A percentile compares a stretch with the other conserved stretches of the same genome.
These are phyloP conservation scores for Antitype chi DNA, from an alignment of 2,888 invertebrate species.

Conservation along the genomic window DNA sequence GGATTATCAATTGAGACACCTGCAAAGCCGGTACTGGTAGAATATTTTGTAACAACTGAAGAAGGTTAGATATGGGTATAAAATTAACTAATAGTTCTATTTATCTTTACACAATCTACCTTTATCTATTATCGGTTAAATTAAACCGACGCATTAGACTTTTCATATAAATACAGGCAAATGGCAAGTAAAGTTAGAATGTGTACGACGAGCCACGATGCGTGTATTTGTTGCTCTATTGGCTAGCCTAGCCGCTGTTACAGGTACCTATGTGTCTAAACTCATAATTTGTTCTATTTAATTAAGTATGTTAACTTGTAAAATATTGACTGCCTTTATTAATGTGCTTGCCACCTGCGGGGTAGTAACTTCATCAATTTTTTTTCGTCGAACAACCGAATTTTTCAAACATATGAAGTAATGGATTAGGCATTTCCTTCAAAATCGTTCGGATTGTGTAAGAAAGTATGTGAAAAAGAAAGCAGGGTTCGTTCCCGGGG, in stretches of 20 bases:
- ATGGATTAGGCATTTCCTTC: no score
- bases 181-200: slow-evolving; percentile 2
- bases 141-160: slow-evolving; percentile 12
- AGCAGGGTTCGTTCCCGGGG: no score
- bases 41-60: slow-evolving; percentile 43
- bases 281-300: background rate
- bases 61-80: slow-evolving; percentile 38
- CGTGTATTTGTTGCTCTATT: slow-evolving; percentile 55
- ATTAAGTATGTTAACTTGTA: background rate
- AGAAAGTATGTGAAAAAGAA: no score
- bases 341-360: background rate
- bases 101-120: slow-evolving; percentile 46
- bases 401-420: background rate
- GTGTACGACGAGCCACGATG: slow-evolving; percentile 48
- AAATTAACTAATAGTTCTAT: slow-evolving; percentile 24
- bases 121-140: slow-evolving; percentile 30
- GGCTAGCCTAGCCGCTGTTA: slow-evolving; percentile 60
- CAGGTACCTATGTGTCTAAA: slow-evolving; percentile 62
- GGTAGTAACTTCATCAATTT: background rate
- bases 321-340: background rate
- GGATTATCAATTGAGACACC: slow-evolving; percentile 21
- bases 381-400: background rate
- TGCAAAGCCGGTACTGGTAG: slow-evolving; percentile 7
- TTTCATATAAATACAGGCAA: slow-evolving; percentile 51
- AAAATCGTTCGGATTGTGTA: no score